Evolutionary conservation across 2,888 invertebrate species (phyloP).

Genomic region (Polyommatus icarus): DNA sequence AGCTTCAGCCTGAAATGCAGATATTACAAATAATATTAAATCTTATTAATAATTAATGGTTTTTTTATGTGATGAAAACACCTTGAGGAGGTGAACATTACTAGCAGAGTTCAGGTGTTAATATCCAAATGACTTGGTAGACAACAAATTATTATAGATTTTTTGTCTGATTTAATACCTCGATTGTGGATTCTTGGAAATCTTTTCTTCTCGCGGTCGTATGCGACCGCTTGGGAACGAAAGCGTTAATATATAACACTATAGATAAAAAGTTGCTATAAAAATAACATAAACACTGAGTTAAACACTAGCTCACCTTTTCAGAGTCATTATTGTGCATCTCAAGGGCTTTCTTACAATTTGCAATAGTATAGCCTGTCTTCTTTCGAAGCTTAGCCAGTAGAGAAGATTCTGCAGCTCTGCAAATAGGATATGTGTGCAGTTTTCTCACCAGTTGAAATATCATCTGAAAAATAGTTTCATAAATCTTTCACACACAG

Average conservation of each 20-base stretch:
- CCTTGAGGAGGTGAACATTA: no score
- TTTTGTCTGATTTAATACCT: no score
- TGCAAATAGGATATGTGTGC: constrained; percentile 77
- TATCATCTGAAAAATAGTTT: constrained; percentile 76
- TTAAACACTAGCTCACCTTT: constrained; percentile 79
- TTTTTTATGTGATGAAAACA: background rate
- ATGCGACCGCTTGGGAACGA: no score
- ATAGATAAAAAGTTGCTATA: no score
- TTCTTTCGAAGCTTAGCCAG: constrained; percentile 93
- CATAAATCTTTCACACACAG: background rate
- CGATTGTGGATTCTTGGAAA: no score
- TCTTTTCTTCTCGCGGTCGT: no score
- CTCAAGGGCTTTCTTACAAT: constrained; percentile 97
- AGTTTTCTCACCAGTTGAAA: constrained; percentile 80
- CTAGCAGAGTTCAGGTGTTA: no score
- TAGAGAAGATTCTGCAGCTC: constrained; percentile 85
- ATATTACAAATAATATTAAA: background rate
- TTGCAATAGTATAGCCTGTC: constrained; percentile 97
- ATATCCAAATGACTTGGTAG: no score
- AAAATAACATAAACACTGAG: no score
- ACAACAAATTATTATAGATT: no score
- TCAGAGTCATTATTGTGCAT: constrained; percentile 92
- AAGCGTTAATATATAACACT: no score
- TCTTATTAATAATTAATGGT: background rate
- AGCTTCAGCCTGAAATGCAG: constrained; percentile 86